Evolutionary conservation across 1,140 invertebrate genomes (phyloP).

Genomic region (Rhysida immarginata): DNA sequence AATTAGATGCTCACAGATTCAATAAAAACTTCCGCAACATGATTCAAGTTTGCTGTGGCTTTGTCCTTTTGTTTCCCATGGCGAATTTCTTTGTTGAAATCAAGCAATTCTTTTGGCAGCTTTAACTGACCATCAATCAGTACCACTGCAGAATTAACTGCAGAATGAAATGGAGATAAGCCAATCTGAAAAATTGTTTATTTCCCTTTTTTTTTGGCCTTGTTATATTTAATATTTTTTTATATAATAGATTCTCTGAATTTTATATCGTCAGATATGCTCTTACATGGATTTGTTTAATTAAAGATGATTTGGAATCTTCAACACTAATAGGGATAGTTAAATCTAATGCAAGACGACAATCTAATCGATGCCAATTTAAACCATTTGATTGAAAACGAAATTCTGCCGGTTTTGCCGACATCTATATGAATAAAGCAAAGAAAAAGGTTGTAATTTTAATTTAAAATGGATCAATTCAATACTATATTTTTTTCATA

Average conservation of each 20-base stretch:
- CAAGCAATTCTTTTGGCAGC: not conserved
- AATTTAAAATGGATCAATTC: not conserved
- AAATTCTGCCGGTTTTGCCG: slow-evolving; percentile 26
- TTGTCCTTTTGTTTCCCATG: not conserved
- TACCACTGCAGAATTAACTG: not conserved
- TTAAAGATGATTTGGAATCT: slow-evolving; percentile 39
- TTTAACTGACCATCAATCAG: not conserved
- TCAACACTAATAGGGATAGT: slow-evolving; percentile 41
- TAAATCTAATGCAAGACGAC: slow-evolving; percentile 48
- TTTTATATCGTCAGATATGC: too few species aligned
- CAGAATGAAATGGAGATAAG: not conserved
- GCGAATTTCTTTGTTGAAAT: not conserved
- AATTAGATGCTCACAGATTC: too few species aligned
- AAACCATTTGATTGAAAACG: slow-evolving; percentile 21
- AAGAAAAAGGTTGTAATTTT: not conserved
- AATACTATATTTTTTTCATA: too few species aligned
- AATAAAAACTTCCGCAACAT: too few species aligned
- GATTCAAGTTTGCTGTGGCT: not conserved
- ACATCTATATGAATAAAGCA: slow-evolving; percentile 18
- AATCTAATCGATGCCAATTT: slow-evolving; percentile 49
- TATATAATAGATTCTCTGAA: too few species aligned
- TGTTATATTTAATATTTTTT: too few species aligned
- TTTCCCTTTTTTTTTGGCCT: too few species aligned
- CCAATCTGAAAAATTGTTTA: not conserved
- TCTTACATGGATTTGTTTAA: slow-evolving; percentile 46